phyloP scores from a whole-genome alignment of 2,113 vertebrate genomes.

The Spea multiplicata region DNA sequence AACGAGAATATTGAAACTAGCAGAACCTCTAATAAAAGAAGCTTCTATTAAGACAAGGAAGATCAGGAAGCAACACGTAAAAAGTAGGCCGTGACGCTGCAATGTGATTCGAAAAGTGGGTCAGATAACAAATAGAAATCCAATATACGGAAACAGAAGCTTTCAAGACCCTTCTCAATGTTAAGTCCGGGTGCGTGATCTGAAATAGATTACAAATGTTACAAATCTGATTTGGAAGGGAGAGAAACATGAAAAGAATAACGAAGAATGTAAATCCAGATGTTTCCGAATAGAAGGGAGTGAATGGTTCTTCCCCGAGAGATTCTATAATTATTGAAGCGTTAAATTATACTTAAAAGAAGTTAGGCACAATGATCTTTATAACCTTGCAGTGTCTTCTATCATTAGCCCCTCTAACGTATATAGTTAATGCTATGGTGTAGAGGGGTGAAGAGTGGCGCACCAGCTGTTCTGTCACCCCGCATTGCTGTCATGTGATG shows the following conservation, averaged over 20 bases:
- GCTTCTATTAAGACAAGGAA: neutral
- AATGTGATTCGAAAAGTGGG: slow-evolving; percentile 46
- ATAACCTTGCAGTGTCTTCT: no score
- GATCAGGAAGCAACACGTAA: slow-evolving; percentile 8
- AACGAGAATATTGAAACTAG: no score
- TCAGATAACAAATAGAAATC: slow-evolving; percentile 45
- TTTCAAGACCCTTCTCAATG: slow-evolving; percentile 28
- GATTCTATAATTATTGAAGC: no score
- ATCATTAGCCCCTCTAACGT: no score
- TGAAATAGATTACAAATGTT: slow-evolving; percentile 44
- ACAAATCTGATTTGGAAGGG: slow-evolving; percentile 36
- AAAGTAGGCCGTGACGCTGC: slow-evolving; percentile 32
- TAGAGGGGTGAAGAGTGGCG: no score
- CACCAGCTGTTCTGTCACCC: no score
- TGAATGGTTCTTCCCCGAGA: slow-evolving; percentile 5
- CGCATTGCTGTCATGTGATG: no score
- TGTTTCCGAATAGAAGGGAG: slow-evolving; percentile 4
- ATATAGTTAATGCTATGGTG: no score
- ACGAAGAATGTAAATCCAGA: slow-evolving; percentile 8
- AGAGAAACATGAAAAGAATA: slow-evolving; percentile 12
- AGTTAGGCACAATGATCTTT: no score
- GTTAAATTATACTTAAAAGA: no score
- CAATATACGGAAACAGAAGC: slow-evolving; percentile 25
- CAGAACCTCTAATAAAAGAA: neutral
- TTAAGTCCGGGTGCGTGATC: slow-evolving; percentile 35